Evolutionary conservation across 2,797 vertebrate species (phyloP), one percentile per base, ranked within the genome.

Genomic region (Ptychadena robeensis): DNA sequence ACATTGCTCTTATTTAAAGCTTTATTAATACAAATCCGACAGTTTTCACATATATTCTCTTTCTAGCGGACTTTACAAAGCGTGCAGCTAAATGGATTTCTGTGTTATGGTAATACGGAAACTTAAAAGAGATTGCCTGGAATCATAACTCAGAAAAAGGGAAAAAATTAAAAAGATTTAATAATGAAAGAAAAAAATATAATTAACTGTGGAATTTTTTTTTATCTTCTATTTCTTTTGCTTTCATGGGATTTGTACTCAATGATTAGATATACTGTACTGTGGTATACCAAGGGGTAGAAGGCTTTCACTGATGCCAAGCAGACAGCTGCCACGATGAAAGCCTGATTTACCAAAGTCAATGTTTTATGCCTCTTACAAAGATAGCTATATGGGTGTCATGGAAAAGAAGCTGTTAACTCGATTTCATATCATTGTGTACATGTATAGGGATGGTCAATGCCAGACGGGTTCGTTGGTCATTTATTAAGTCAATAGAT

Each of bases 31-130:
- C 40, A 82, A 74, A 82, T 82, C 72, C 22, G 63, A 31, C 72
- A 74, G 44, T 73, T 81, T 65, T 73, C 59, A 35, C 68, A 28
- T 80, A 28, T 80, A 44, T 64, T 80, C 37, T 37, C 30, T 40
- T 64, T 38, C n/a, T 38, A 6, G 9, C 57, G 9, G 68, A 80
- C 78, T 81, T 70, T 64, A 73, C 68, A 73, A 81, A 72, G 68
- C 57, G 6, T 27, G 35, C 37, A 4, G 70, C 70, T 73, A 81
- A 81, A 81, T 81, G 57, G 66, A 70, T 77, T 63, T 73, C 72
- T 75, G 32, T 82, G 72, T 76, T 82, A 69, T 82, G 73, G 63
- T 82, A 82, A 82, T 82, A 75, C 18, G 22, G 32, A 63, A 61
- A 75, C 32, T 75, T 67, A 76, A 75, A 82, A 75, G 72, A 31